Evolutionary conservation across 2,797 vertebrate species (phyloP).

Genomic region (Lepus townsendii): DNA sequence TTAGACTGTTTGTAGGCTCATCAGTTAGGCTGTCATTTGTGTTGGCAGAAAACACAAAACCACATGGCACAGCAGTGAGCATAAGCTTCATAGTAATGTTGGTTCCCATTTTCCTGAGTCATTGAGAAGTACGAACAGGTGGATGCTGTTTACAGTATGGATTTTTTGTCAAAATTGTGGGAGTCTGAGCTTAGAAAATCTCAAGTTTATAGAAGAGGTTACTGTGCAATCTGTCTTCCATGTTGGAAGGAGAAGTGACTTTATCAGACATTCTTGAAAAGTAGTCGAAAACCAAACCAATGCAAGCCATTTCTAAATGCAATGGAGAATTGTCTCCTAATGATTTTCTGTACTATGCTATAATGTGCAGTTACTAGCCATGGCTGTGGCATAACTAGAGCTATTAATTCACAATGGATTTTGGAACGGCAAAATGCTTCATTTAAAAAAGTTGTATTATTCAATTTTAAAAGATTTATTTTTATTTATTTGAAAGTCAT

Average conservation of each 20-base stretch:
- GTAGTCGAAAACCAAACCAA: background rate
- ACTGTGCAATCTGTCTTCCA: background rate
- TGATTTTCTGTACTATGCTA: background rate
- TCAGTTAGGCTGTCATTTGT: background rate
- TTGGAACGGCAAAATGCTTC: background rate
- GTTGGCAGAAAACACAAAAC: background rate
- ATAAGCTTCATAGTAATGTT: background rate
- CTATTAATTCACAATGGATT: background rate
- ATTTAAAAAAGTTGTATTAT: conserved; percentile 7
- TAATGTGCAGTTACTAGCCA: background rate
- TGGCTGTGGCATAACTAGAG: background rate
- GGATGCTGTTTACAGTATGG: background rate
- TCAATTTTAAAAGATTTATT: no score
- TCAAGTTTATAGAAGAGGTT: background rate
- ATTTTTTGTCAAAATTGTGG: background rate
- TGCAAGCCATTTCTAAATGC: background rate
- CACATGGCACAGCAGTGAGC: background rate
- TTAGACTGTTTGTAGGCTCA: background rate
- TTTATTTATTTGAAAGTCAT: no score
- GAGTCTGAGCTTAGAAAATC: background rate
- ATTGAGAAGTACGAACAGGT: background rate
- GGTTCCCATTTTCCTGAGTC: background rate
- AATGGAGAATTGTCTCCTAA: background rate
- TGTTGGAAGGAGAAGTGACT: background rate
- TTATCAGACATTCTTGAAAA: background rate